phyloP scores from a whole-genome alignment of 1,140 invertebrate genomes.

The Drosophila sechellia region DNA sequence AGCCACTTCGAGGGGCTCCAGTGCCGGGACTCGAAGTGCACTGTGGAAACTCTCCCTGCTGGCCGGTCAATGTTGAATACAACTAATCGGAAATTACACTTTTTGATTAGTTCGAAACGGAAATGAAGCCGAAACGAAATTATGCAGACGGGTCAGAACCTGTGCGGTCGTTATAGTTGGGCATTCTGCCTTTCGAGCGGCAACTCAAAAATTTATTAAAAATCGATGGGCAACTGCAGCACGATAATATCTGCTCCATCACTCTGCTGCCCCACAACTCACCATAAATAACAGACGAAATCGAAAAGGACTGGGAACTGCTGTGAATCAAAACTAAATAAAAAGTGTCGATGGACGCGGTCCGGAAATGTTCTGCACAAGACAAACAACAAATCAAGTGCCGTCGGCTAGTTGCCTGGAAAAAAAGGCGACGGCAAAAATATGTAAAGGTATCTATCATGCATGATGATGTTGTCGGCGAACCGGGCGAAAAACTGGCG shows the following conservation, averaged over 20 bases:
- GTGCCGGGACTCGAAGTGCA: slow-evolving; percentile 7
- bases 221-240: slow-evolving; percentile 64
- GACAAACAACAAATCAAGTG: slow-evolving; percentile 82
- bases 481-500: slow-evolving; percentile 31
- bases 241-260: slow-evolving; percentile 38
- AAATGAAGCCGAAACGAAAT: slow-evolving; percentile 83
- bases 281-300: slow-evolving; percentile 66
- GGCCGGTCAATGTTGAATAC: slow-evolving; percentile 68
- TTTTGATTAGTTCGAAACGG: slow-evolving; percentile 83
- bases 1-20: slow-evolving; percentile 24
- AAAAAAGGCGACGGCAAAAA: slow-evolving; percentile 64
- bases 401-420: slow-evolving; percentile 60
- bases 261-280: slow-evolving; percentile 8
- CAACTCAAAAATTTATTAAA: slow-evolving; percentile 78
- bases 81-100: slow-evolving; percentile 84
- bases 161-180: slow-evolving; percentile 52
- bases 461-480: slow-evolving; percentile 59
- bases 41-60: slow-evolving; percentile 19
- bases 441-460: slow-evolving; percentile 81
- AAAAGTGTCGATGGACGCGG: slow-evolving; percentile 39
- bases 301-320: slow-evolving; percentile 18
- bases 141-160: slow-evolving; percentile 51
- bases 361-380: slow-evolving; percentile 74
- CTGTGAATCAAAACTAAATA: slow-evolving; percentile 65
- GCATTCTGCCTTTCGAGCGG: slow-evolving; percentile 30